Evolutionary conservation across 2,888 invertebrate species (phyloP), one percentile per base, ranked within the genome.

Genomic region (Cephus rjabovi): DNA sequence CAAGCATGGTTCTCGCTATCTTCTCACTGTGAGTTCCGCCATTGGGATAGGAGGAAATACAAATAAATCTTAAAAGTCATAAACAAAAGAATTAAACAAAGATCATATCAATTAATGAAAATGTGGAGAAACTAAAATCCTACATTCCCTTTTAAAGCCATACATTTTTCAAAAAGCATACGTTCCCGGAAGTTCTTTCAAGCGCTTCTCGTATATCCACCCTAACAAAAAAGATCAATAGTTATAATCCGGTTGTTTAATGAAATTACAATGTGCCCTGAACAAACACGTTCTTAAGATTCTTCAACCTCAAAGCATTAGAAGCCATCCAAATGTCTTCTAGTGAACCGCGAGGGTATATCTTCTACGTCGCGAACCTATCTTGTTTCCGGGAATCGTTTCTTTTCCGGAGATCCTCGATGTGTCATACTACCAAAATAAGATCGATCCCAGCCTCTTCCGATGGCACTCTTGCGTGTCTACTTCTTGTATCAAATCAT

Each of bases 21-120:
- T 85, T 82, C 84, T 86, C 89, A 90, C 85, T 88, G 90, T 90
- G 86, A 90, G 90, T 89, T 76, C 76, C 33, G 56, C 9, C 56
- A 56, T 6, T 15, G 23, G 23, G 56, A 56, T 56, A 23, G 9
- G 0, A 56, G 56, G 2, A 56, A 56, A 23, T 56, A 23, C 23
- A 56, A 56, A 56, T 23, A 23, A 56, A 56, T 56, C 23, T 6
- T 56, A 56, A 23, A 23, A 56, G 23, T 56, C 23, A 23, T 56
- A 23, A 56, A 56, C 2, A 56, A 56, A 23, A 56, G 23, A 56
- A 56, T 23, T 56, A 56, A 56, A 56, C 23, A 11, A 23, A 56
- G 9, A 56, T 56, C 23, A 23, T 23, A 9, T 56, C 9, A 23
- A 56, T 9, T 9, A 9, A 23, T 1, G 0, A 23, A 56, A 56